phyloP scores from a whole-genome alignment of 2,888 invertebrate species.

The Acleris cristana region DNA sequence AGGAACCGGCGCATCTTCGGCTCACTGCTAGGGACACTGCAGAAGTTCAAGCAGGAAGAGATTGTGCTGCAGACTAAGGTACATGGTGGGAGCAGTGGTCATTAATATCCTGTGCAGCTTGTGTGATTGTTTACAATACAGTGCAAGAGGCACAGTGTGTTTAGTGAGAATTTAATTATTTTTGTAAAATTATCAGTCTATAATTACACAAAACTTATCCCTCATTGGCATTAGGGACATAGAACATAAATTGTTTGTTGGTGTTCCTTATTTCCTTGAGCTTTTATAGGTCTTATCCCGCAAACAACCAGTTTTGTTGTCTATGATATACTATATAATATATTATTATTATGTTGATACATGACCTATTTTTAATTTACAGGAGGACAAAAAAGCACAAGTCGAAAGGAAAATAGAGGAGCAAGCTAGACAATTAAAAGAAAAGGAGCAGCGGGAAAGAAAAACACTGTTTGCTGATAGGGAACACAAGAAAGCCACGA shows the following conservation, averaged over 20 bases:
- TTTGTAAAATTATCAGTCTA: no score
- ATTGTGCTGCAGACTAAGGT: slow-evolving; percentile 92
- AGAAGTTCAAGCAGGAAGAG: slow-evolving; percentile 97
- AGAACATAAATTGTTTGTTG: no score
- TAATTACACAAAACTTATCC: no score
- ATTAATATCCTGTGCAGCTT: not conserved
- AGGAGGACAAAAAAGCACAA: slow-evolving; percentile 85
- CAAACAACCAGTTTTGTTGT: no score
- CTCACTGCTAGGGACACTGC: slow-evolving; percentile 95
- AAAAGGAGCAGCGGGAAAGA: slow-evolving; percentile 91
- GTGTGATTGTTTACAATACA: not conserved
- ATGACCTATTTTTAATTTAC: slow-evolving; percentile 36
- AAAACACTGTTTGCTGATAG: slow-evolving; percentile 93
- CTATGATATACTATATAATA: no score
- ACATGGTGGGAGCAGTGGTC: not conserved
- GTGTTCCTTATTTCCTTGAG: no score
- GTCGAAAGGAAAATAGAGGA: slow-evolving; percentile 97
- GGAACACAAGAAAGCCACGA: slow-evolving; percentile 94
- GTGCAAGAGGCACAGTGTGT: not conserved
- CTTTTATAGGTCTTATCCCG: no score
- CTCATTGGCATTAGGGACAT: no score
- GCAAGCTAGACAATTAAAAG: slow-evolving; percentile 93
- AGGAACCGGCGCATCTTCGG: slow-evolving; percentile 98
- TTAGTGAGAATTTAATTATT: not conserved
- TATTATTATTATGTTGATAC: no score